Percentiles rank a stretch among this genome's conserved stretches.
These are phyloP conservation scores for Metopolophium dirhodum DNA, from an alignment of 1,140 invertebrate genomes.

Conservation along the genomic window DNA sequence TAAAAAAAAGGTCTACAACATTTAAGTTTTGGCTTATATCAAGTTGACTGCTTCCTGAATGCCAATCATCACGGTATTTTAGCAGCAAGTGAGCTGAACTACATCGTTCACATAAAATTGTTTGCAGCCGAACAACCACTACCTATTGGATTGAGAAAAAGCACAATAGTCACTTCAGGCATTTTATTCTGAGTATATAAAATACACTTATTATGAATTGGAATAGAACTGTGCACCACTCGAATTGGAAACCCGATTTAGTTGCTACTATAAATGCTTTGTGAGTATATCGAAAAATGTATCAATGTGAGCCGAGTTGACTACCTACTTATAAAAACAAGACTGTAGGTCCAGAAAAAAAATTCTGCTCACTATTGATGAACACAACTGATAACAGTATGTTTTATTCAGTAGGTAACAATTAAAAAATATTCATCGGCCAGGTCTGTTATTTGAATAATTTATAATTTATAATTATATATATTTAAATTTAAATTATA, in stretches of 20 bases:
- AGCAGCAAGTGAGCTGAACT: neutral
- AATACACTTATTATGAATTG: neutral
- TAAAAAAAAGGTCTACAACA: neutral
- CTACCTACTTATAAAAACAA: neutral
- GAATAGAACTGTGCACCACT: neutral
- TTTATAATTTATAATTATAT: no score
- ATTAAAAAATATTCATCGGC: no score
- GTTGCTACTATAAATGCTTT: neutral
- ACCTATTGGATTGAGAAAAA: neutral
- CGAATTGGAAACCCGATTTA: neutral
- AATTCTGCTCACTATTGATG: neutral
- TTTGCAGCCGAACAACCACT: neutral
- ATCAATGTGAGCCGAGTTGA: no score
- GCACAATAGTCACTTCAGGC: neutral
- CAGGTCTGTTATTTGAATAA: no score
- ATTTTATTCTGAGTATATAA: neutral
- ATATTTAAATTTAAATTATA: no score
- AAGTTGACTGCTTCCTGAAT: neutral
- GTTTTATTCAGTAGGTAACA: neutral
- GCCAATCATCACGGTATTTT: neutral
- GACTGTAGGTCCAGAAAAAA: neutral
- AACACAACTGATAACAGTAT: neutral
- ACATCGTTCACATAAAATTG: neutral
- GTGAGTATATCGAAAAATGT: no score
- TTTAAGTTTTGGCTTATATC: neutral